Evolutionary conservation across 1,140 invertebrate species (phyloP), one percentile per base, ranked within the genome.

Genomic region (Psix sp.): DNA sequence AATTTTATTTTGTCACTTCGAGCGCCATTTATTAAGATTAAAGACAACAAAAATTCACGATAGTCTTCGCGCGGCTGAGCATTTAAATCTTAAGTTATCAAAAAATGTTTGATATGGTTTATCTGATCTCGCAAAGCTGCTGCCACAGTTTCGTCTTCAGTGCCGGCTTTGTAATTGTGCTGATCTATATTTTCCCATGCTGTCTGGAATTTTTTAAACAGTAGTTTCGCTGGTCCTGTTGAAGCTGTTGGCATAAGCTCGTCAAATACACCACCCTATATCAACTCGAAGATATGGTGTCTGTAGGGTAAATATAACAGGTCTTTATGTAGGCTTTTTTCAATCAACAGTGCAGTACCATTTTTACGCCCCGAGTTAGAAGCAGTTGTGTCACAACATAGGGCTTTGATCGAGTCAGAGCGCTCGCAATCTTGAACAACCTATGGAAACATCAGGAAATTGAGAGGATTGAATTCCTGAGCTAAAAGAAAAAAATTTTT

Each of bases 161-260:
- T n/a, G n/a, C n/a, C n/a, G 6, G 10, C 38, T 18, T 31, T 54
- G 38, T 54, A 54, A 31, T 40, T 39, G 10, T 38, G 10, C 10
- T 40, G 10, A 42, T 54, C 17, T 11, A 54, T 54, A 3, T 31
- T 20, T 11, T 54, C 15, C 51, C 51, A 42, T 10, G 36, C 14
- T 0, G 36, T 13, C 48, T 74, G 48, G 67, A 79, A 80, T n/a
- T 62, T 67, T 67, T 79, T 79, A 38, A 82, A 80, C 14, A 80
- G 33, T 38, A 45, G 33, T 56, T 79, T 74, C 29, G n/a, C n/a
- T n/a, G n/a, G n/a, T n/a, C n/a, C n/a, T n/a, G n/a, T n/a, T n/a
- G n/a, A n/a, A n/a, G n/a, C n/a, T n/a, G n/a, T n/a, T n/a, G n/a
- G n/a, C n/a, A n/a, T n/a, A n/a, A n/a, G n/a, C n/a, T n/a, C n/a